A percentile compares a stretch with the other conserved stretches of the same genome.
These are phyloP conservation scores for Oryzias melastigma DNA, from an alignment of 2,113 vertebrate species.

Conservation along the genomic window DNA sequence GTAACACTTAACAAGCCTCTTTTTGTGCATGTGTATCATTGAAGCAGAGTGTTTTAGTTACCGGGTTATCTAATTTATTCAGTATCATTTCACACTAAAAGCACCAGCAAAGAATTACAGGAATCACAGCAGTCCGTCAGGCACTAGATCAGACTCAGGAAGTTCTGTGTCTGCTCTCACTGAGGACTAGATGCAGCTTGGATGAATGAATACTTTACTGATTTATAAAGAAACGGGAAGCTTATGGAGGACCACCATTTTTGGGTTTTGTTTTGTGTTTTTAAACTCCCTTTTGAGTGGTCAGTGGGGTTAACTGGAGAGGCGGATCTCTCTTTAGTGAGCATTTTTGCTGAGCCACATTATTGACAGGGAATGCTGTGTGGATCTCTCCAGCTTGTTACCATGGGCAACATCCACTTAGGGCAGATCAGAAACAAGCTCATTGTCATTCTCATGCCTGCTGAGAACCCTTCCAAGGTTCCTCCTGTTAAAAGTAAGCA, in stretches of 20 bases:
- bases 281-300: not conserved
- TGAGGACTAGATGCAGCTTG: not conserved
- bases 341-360: conserved; percentile 27
- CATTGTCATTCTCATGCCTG: conserved; percentile 58
- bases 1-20: not conserved
- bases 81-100: too few relatives aligned
- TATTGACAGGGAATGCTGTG: conserved; percentile 39
- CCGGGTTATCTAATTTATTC: conserved; percentile 3
- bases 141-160: conserved; percentile 12
- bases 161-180: not conserved
- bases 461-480: conserved; percentile 32
- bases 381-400: conserved; percentile 45
- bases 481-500: conserved; percentile 31
- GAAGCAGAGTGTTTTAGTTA: conserved; percentile 34
- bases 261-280: not conserved
- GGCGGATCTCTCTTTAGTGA: conserved; percentile 8
- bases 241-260: not conserved
- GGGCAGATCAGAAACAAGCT: conserved; percentile 51
- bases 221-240: too few relatives aligned
- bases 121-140: conserved; percentile 20
- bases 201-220: too few relatives aligned
- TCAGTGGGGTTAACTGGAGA: not conserved
- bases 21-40: too few relatives aligned
- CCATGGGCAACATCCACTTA: conserved; percentile 60
- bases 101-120: too few relatives aligned